Evolutionary conservation across 2,797 vertebrate genomes (phyloP), one percentile per base, ranked within the genome.

Genomic region (Numenius phaeopus): DNA sequence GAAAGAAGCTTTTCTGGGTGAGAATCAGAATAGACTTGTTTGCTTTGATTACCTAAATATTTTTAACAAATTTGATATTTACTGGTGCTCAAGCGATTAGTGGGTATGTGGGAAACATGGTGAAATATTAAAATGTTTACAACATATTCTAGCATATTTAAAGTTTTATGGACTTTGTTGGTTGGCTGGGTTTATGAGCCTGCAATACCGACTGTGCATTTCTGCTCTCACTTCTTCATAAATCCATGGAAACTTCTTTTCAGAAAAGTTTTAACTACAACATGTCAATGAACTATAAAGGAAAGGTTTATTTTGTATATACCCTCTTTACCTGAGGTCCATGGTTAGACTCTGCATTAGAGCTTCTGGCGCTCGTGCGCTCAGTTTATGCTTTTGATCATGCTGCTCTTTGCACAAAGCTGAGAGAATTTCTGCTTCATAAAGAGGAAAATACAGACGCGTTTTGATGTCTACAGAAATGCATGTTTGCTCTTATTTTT

Each of bases 401-500:
- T 97, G 87, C 39, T 81, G 66, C 65, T 96, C 90, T 95, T 75
- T 54, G 85, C 78, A 95, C 94, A 96, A 95, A 97, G 95, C 93
- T 72, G 88, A 81, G 73, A 84, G 93, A 93, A 89, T 95, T 92
- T 93, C 94, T 93, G 61, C 78, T 89, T 93, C 86, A 78, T 94
- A 93, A 96, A 96, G 95, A 96, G 75, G 86, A 94, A 92, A 86
- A 93, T 79, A 89, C 93, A 96, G 89, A 96, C 85, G 7, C 5
- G 4, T 95, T 97, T 95, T 94, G 93, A 96, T 96, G 97, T 85
- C 94, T 94, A 84, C 94, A 94, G 90, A 97, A 94, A 96, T 79
- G 85, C 67, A 91, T 94, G 94, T 90, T 96, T 95, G 81, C 84
- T 97, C 93, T 92, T 96, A 96, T 97, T 97, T 96, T 95, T 90